Percentiles rank a stretch among this genome's conserved stretches.
These are phyloP conservation scores for Butorides virescens DNA, from an alignment of 2,113 vertebrate species.

Conservation along the genomic window DNA sequence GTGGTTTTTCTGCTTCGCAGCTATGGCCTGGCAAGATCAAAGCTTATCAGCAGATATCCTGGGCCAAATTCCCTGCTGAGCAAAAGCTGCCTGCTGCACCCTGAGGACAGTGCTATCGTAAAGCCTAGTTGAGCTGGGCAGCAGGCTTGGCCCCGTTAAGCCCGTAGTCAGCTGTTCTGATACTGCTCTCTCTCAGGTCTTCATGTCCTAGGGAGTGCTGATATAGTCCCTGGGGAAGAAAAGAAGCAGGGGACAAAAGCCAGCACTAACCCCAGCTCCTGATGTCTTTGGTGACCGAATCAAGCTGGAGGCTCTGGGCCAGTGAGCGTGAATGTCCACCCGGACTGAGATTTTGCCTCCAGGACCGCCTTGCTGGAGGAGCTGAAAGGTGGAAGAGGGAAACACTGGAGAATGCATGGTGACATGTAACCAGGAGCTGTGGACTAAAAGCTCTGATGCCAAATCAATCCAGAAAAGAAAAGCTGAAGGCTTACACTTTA, in stretches of 20 bases:
- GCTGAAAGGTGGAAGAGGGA: neutral
- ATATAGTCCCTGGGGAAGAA: neutral
- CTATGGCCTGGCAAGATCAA: neutral
- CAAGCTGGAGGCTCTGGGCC: neutral
- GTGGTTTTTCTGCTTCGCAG: neutral
- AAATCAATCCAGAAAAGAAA: neutral
- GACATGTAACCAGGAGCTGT: neutral
- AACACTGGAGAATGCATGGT: rapidly evolving
- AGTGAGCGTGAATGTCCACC: rapidly evolving
- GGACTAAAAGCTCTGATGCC: neutral
- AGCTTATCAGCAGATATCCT: neutral
- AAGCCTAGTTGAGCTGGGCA: neutral
- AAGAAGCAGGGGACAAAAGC: neutral
- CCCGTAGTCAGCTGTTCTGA: rapidly evolving
- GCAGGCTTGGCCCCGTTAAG: neutral
- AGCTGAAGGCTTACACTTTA: neutral
- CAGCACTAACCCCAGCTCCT: neutral
- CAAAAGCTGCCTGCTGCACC: neutral
- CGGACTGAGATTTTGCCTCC: neutral
- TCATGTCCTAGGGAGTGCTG: neutral
- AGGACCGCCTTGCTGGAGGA: neutral
- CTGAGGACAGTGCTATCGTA: rapidly evolving
- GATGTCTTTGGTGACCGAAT: neutral
- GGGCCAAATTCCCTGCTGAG: neutral
- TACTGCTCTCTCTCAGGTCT: neutral